Percentiles rank a stretch among this genome's conserved stretches.
These are phyloP conservation scores for Prolemur simus DNA, from an alignment of 2,113 vertebrate genomes.

Conservation along the genomic window DNA sequence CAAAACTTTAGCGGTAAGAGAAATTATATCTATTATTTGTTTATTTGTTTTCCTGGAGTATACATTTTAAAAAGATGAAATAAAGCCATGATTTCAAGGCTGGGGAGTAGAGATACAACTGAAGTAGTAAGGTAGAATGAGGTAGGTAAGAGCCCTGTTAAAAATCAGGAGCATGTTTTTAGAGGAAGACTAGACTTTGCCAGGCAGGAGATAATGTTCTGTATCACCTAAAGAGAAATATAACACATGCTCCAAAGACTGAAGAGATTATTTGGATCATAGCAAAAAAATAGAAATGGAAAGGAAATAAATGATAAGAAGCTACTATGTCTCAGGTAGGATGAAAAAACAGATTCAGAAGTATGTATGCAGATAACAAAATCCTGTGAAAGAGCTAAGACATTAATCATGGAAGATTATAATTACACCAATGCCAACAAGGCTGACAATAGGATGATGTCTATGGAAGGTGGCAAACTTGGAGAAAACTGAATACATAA, in stretches of 20 bases:
- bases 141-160: not conserved
- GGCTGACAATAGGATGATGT: not conserved
- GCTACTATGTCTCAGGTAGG: not conserved
- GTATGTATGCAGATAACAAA: accelerated
- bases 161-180: not conserved
- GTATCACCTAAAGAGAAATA: not conserved
- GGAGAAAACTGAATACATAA: not conserved
- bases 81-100: not conserved
- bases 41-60: not conserved
- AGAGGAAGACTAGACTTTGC: not conserved
- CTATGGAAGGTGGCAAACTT: not conserved
- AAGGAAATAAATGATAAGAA: not conserved
- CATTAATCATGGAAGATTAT: not conserved
- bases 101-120: not conserved
- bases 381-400: not conserved
- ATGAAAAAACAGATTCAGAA: not conserved
- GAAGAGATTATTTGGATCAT: not conserved
- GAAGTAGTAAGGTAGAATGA: not conserved
- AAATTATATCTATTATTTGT: not conserved
- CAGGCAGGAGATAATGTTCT: accelerated
- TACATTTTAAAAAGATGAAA: not conserved
- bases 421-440: not conserved
- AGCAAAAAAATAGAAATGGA: not conserved
- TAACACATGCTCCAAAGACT: accelerated
- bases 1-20: not conserved